Conservation (phyloP, 2,797 vertebrate genomes). For the Poecilia gillii region DNA sequence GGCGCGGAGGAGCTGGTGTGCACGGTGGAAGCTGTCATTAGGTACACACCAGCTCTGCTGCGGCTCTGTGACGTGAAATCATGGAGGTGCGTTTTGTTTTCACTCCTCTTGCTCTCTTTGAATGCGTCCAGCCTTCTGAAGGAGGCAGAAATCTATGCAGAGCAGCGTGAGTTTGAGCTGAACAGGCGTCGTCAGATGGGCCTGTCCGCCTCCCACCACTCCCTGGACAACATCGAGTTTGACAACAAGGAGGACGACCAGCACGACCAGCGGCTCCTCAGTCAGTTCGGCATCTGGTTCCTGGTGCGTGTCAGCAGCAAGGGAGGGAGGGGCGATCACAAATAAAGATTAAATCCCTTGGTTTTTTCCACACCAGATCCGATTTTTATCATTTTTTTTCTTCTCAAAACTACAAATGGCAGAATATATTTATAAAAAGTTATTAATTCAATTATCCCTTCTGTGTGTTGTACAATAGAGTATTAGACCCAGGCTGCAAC, state of each 20-base stretch:
- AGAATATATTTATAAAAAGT: no score
- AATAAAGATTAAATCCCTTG: not conserved
- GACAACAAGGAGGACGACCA: conserved; percentile 99
- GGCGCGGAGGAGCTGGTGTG: conserved; percentile 98
- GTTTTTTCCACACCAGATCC: no score
- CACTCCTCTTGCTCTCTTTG: not conserved
- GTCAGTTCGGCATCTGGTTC: conserved; percentile 99
- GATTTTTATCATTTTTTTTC: no score
- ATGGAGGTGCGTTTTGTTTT: not conserved
- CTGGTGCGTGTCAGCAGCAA: conserved; percentile 82
- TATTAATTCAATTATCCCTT: no score
- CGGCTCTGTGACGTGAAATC: not conserved
- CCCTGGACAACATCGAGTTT: conserved; percentile 96
- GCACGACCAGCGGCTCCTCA: conserved; percentile 96
- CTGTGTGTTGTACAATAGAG: no score
- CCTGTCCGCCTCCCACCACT: conserved; percentile 95
- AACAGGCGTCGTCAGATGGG: conserved; percentile 96
- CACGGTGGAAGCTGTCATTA: conserved; percentile 97
- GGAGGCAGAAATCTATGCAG: conserved; percentile 97
- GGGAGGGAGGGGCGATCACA: conserved; percentile 28
- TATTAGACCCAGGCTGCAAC: no score
- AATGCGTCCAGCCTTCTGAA: conserved; percentile 87
- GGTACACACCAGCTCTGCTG: conserved; percentile 74
- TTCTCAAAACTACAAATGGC: no score
- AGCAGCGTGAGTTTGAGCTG: conserved; percentile 94